Conservation (phyloP, 2,797 vertebrate genomes). For the Pampus argenteus region DNA sequence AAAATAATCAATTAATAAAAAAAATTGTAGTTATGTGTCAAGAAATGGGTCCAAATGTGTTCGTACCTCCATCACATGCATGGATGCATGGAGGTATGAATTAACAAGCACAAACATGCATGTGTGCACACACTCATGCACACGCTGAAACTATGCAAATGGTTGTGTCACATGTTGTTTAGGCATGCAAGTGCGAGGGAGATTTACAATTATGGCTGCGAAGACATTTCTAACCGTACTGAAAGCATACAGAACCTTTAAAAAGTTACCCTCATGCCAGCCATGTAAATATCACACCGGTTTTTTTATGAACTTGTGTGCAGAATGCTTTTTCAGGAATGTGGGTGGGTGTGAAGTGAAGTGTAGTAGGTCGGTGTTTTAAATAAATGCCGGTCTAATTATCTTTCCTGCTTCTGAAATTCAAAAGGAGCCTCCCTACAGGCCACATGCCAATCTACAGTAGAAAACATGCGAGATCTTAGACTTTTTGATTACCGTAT, state of each 20-base stretch:
- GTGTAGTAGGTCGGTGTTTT: not conserved
- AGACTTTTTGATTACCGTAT: conserved; percentile 28
- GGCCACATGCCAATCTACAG: conserved; percentile 21
- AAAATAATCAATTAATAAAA: not conserved
- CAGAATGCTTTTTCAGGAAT: conserved; percentile 18
- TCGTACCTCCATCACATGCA: too few relatives aligned
- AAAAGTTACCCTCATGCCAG: not conserved
- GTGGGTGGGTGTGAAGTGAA: conserved; percentile 27
- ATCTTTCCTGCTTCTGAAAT: conserved; percentile 4
- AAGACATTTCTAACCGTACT: not conserved
- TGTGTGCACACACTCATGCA: not conserved
- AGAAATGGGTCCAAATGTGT: too few relatives aligned
- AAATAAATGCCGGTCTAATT: not conserved
- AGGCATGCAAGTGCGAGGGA: conserved; percentile 36
- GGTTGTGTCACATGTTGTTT: conserved; percentile 72
- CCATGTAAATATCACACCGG: too few relatives aligned
- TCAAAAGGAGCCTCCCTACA: conserved; percentile 15
- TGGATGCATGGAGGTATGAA: not conserved
- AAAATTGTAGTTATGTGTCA: not conserved
- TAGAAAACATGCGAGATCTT: conserved; percentile 25
- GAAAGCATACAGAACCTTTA: not conserved
- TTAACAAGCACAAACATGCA: conserved; percentile 25
- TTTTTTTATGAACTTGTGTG: not conserved
- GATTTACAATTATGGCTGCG: conserved; percentile 5
- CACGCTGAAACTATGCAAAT: conserved; percentile 70